phyloP scores from a whole-genome alignment of 2,797 vertebrate species.

The Pristis pectinata region DNA sequence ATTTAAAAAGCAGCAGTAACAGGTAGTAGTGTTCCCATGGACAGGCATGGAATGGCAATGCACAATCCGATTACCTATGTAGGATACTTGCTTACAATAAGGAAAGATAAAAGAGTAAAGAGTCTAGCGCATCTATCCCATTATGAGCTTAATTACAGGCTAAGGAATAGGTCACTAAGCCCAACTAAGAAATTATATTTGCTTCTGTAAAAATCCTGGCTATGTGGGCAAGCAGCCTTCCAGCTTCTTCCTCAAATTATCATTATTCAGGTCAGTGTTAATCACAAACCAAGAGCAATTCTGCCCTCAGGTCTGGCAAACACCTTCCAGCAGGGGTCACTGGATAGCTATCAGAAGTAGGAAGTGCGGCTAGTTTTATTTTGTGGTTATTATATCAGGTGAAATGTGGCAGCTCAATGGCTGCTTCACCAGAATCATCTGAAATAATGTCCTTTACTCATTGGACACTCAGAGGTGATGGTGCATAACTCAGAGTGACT shows the following conservation, averaged over 20 bases:
- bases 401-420: not conserved
- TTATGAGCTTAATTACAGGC: not conserved
- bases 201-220: not conserved
- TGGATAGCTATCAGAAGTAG: conserved; percentile 21
- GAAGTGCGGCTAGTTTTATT: not conserved
- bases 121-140: not conserved
- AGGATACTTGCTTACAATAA: not conserved
- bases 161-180: not conserved
- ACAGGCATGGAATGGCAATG: not conserved
- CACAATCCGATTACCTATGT: not conserved
- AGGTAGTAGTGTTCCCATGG: not conserved
- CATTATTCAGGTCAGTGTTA: not conserved
- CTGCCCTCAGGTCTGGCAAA: not conserved
- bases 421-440: not conserved
- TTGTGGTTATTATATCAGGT: not conserved
- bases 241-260: not conserved
- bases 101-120: not conserved
- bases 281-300: not conserved
- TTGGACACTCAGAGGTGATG: not conserved
- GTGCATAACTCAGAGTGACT: too few species aligned
- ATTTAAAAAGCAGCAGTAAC: not conserved
- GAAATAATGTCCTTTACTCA: not conserved
- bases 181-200: not conserved
- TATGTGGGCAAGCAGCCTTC: not conserved
- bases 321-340: conserved; percentile 30